phyloP scores from a whole-genome alignment of 1,140 invertebrate genomes.

The Ephestia elutella region DNA sequence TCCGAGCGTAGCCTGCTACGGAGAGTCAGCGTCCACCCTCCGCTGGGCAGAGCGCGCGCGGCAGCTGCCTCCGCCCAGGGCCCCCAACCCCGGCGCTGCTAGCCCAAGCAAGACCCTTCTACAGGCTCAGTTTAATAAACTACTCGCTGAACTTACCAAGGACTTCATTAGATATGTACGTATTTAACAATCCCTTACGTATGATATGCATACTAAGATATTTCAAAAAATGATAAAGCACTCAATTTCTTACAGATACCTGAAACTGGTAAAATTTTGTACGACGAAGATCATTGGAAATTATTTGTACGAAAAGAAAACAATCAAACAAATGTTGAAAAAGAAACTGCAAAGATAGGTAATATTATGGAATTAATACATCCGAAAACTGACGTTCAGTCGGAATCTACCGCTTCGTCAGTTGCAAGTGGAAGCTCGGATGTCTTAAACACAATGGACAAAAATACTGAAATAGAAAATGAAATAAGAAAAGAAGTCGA shows the following conservation, averaged over 20 bases:
- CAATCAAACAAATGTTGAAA: conserved; percentile 14
- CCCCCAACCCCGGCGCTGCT: conserved; percentile 75
- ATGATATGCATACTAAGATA: background rate
- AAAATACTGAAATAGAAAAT: conserved; percentile 36
- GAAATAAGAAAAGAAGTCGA: conserved; percentile 65
- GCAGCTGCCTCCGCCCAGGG: conserved; percentile 74
- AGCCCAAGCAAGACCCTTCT: conserved; percentile 73
- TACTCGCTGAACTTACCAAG: conserved; percentile 40
- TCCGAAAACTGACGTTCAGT: conserved; percentile 37
- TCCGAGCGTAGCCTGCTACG: conserved; percentile 79
- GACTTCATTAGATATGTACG: conserved; percentile 55
- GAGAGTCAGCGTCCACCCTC: conserved; percentile 82
- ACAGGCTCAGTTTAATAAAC: conserved; percentile 56
- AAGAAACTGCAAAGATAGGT: conserved; percentile 44
- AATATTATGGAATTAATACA: conserved; percentile 43
- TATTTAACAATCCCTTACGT: conserved; percentile 4
- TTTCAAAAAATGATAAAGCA: background rate
- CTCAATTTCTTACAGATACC: conserved; percentile 35
- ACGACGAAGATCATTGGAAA: conserved; percentile 47
- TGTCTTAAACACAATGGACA: conserved; percentile 38
- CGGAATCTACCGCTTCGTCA: conserved; percentile 48
- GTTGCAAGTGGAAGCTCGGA: conserved; percentile 49
- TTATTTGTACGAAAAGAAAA: conserved; percentile 21
- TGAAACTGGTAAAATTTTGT: conserved; percentile 43
- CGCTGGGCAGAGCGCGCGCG: conserved; percentile 82